phyloP scores from a whole-genome alignment of 2,797 vertebrate genomes.

The Aotus griseimembra region DNA sequence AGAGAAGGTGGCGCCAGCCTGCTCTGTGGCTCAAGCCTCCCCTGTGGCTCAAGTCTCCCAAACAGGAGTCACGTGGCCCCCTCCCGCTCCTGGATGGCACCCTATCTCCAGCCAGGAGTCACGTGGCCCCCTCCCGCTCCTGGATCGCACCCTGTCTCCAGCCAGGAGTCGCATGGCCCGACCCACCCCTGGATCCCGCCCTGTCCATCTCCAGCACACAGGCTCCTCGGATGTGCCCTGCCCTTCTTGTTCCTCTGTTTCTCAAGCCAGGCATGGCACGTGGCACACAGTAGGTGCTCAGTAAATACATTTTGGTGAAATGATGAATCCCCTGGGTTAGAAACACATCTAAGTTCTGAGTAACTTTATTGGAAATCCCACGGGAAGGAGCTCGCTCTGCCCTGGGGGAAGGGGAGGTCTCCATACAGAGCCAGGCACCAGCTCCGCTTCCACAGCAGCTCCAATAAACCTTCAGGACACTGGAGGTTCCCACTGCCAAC shows the following conservation, averaged over 20 bases:
- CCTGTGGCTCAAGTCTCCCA: not conserved
- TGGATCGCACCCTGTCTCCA: rapidly evolving
- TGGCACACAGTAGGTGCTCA: not conserved
- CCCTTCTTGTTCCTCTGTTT: rapidly evolving
- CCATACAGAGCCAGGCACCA: not conserved
- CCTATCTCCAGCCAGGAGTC: not conserved
- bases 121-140: rapidly evolving
- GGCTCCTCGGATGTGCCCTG: not conserved
- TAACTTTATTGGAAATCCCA: not conserved
- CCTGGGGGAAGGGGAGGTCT: not conserved
- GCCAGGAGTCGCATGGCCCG: too few species aligned
- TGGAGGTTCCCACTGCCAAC: too few species aligned
- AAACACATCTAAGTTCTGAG: rapidly evolving
- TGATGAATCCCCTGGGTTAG: too few species aligned
- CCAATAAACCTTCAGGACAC: not conserved
- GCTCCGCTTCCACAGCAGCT: not conserved
- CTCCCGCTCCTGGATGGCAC: rapidly evolving
- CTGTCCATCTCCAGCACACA: too few species aligned
- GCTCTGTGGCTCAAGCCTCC: not conserved
- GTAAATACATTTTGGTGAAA: not conserved
- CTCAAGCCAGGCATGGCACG: rapidly evolving
- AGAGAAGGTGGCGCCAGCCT: not conserved
- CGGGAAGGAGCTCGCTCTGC: too few species aligned
- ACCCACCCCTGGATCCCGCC: rapidly evolving
- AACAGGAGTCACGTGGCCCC: not conserved